A percentile compares a stretch with the other conserved stretches of the same genome.
phyloP scores from a whole-genome alignment of 92 coral and sea anemone species.

The Porites rus region DNA sequence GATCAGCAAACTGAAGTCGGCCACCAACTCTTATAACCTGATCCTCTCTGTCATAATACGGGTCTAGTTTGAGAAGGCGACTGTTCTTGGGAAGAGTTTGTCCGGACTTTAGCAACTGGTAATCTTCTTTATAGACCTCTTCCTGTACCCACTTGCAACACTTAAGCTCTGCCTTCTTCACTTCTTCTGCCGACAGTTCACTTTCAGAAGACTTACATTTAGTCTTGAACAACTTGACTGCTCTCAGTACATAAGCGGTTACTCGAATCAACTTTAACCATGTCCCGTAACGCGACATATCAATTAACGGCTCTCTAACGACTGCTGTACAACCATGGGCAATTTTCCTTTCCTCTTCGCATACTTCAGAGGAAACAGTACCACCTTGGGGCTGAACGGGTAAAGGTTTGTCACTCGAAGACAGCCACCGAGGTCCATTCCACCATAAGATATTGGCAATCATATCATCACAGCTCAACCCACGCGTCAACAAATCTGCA shows the following conservation, averaged over 20 bases:
- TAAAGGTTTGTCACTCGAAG: neutral
- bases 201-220: constrained; percentile 13
- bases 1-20: constrained; percentile 55
- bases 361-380: constrained; percentile 6
- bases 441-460: constrained; percentile 23
- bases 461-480: constrained; percentile 15
- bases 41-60: constrained; percentile 48
- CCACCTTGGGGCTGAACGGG: neutral
- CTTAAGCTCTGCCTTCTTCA: constrained; percentile 33
- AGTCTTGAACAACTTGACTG: constrained; percentile 28
- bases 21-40: constrained; percentile 60
- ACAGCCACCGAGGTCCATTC: constrained; percentile 47
- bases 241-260: constrained; percentile 31
- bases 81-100: constrained; percentile 21
- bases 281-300: constrained; percentile 24
- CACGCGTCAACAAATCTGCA: constrained; percentile 47
- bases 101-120: neutral
- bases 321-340: constrained; percentile 31
- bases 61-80: constrained; percentile 59
- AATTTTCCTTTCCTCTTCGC: constrained; percentile 35
- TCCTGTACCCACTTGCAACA: constrained; percentile 41
- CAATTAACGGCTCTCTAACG: constrained; percentile 21
- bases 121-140: constrained; percentile 36
- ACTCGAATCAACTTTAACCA: constrained; percentile 54
- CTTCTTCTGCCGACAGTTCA: constrained; percentile 37